phyloP scores from a whole-genome alignment of 2,797 vertebrate species.

The Artibeus jamaicensis region DNA sequence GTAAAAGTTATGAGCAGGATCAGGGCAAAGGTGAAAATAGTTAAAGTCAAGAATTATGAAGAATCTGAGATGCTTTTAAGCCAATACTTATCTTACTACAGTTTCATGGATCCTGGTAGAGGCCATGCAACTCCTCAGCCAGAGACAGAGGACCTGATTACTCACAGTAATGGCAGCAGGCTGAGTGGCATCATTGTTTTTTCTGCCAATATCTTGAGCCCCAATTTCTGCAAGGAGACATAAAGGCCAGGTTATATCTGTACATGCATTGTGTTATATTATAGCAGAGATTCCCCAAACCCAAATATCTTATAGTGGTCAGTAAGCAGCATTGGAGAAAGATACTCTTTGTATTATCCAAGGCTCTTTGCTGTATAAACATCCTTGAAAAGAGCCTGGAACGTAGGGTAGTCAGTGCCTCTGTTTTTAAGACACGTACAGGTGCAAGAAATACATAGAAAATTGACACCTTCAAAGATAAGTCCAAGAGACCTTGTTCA shows the following conservation, averaged over 20 bases:
- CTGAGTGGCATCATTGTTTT: neutral
- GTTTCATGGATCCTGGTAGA: neutral
- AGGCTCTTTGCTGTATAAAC: neutral
- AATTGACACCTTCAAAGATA: neutral
- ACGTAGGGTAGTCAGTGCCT: neutral
- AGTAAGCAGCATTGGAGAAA: neutral
- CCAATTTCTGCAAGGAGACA: neutral
- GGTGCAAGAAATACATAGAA: neutral
- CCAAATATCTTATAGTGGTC: neutral
- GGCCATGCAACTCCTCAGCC: neutral
- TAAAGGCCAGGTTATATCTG: neutral
- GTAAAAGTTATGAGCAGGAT: neutral
- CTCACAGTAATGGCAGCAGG: neutral
- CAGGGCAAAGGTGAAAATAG: neutral
- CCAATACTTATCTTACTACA: neutral
- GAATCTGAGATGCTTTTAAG: neutral
- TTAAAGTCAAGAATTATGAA: neutral
- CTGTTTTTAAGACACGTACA: neutral
- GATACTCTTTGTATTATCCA: neutral
- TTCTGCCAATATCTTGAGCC: neutral
- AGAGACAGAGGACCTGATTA: neutral
- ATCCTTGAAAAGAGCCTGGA: neutral
- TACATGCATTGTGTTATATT: neutral
- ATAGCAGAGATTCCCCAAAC: neutral
- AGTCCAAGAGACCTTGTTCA: neutral